Evolutionary conservation across 2,888 invertebrate species (phyloP).

Genomic region (Habrosyne pyritoides): DNA sequence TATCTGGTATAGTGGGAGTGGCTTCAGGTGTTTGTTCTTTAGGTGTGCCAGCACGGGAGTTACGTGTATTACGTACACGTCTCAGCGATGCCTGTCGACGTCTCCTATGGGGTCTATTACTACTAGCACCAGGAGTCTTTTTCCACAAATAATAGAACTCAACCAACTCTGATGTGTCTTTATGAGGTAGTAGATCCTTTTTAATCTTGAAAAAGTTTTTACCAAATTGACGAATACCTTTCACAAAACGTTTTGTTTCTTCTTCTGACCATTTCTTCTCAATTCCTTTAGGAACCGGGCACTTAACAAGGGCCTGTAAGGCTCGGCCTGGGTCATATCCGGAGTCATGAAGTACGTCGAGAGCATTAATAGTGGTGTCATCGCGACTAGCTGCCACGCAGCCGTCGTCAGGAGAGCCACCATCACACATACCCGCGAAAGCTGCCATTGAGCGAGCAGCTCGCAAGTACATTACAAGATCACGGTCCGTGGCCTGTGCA

Average conservation of each 20-base stretch:
- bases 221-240: slow-evolving; percentile 98
- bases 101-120: slow-evolving; percentile 96
- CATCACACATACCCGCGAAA: slow-evolving; percentile 99
- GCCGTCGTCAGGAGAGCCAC: slow-evolving; percentile 98
- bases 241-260: slow-evolving; percentile 98
- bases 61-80: slow-evolving; percentile 93
- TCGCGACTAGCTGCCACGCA: slow-evolving; percentile 98
- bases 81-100: slow-evolving; percentile 93
- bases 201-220: slow-evolving; percentile 99
- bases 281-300: slow-evolving; percentile 97
- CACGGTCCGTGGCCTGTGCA: slow-evolving; percentile 95
- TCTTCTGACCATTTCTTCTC: slow-evolving; percentile 99
- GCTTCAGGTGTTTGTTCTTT: slow-evolving; percentile 88
- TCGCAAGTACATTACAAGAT: slow-evolving; percentile 98
- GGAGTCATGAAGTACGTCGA: slow-evolving; percentile 97
- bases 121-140: slow-evolving; percentile 98
- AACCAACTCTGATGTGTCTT: slow-evolving; percentile 98
- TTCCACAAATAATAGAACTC: slow-evolving; percentile 99
- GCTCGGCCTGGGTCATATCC: slow-evolving; percentile 98
- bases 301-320: slow-evolving; percentile 97
- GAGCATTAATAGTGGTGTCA: slow-evolving; percentile 98
- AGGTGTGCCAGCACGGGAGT: slow-evolving; percentile 91
- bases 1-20: slow-evolving; percentile 77
- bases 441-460: slow-evolving; percentile 99
- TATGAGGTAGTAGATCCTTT: slow-evolving; percentile 97